Percentiles rank a stretch among this genome's conserved stretches.
These are phyloP conservation scores for Colletes gigas DNA, from an alignment of 1,140 invertebrate species.

Conservation along the genomic window DNA sequence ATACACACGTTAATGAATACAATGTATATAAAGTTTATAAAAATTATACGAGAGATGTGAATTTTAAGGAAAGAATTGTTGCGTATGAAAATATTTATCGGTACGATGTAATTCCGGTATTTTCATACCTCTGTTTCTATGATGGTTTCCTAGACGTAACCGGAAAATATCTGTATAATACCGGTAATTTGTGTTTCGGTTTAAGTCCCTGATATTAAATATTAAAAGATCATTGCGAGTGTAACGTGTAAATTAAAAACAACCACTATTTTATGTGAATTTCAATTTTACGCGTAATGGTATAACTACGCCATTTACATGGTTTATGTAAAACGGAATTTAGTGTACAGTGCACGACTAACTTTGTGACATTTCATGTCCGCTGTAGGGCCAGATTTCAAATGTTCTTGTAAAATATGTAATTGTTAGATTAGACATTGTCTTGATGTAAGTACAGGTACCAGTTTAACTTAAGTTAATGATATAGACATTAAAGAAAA, in stretches of 20 bases:
- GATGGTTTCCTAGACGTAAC: too few species aligned
- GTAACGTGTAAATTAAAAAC: constrained; percentile 6
- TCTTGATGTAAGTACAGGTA: constrained; percentile 70
- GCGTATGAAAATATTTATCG: too few species aligned
- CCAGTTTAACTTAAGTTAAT: constrained; percentile 63
- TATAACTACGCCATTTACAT: neutral
- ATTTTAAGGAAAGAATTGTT: too few species aligned
- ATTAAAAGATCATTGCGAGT: neutral
- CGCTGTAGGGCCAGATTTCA: constrained; percentile 68
- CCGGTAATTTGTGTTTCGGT: too few species aligned
- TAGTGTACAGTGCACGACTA: constrained; percentile 71
- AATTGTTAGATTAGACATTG: constrained; percentile 72
- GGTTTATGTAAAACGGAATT: too few species aligned
- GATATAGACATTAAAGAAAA: constrained; percentile 58
- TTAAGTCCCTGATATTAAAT: too few species aligned
- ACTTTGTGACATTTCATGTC: constrained; percentile 67
- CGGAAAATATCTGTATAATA: too few species aligned
- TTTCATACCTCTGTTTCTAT: too few species aligned
- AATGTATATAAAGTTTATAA: too few species aligned
- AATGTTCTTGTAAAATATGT: constrained; percentile 76
- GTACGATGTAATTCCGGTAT: too few species aligned
- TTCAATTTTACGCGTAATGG: constrained; percentile 21
- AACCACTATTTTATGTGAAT: constrained; percentile 27
- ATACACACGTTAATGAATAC: too few species aligned
- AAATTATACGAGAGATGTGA: too few species aligned